phyloP scores from a whole-genome alignment of 2,797 vertebrate species.

The Cetoscarus ocellatus region DNA sequence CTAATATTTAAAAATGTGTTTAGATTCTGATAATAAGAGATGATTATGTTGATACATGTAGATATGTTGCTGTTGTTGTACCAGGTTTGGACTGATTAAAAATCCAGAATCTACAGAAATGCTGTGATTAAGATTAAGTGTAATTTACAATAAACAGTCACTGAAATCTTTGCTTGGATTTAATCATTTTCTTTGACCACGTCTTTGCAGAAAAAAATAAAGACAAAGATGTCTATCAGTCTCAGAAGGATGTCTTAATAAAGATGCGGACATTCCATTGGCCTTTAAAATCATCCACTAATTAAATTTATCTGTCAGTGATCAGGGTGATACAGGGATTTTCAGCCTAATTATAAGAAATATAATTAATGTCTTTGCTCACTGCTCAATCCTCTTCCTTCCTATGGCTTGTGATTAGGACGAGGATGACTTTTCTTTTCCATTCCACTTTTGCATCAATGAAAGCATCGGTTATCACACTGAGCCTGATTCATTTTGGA shows the following conservation, averaged over 20 bases:
- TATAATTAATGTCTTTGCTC: slow-evolving; percentile 70
- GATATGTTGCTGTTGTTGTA: not conserved
- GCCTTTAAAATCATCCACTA: slow-evolving; percentile 45
- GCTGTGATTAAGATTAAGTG: too few species aligned
- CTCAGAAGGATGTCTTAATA: slow-evolving; percentile 12
- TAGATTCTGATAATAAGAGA: not conserved
- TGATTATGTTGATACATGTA: not conserved
- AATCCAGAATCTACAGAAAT: too few species aligned
- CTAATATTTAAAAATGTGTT: slow-evolving; percentile 12
- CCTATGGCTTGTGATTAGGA: slow-evolving; percentile 52
- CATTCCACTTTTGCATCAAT: slow-evolving; percentile 57
- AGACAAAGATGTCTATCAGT: slow-evolving; percentile 11
- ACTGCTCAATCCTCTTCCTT: slow-evolving; percentile 58
- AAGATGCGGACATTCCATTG: slow-evolving; percentile 39
- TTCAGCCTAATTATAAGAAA: slow-evolving; percentile 68
- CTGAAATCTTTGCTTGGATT: not conserved
- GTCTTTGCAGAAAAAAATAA: slow-evolving; percentile 20
- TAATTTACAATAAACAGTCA: too few species aligned
- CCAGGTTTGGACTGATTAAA: slow-evolving; percentile 11
- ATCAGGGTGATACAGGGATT: slow-evolving; percentile 70
- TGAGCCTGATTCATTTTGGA: slow-evolving; percentile 66
- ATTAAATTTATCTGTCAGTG: slow-evolving; percentile 70
- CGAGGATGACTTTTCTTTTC: slow-evolving; percentile 32
- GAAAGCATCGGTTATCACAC: slow-evolving; percentile 74
- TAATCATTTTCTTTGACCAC: slow-evolving; percentile 8